These are phyloP conservation scores for Chorisops tibialis DNA, from an alignment of 2,888 invertebrate species.

Conservation along the genomic window DNA sequence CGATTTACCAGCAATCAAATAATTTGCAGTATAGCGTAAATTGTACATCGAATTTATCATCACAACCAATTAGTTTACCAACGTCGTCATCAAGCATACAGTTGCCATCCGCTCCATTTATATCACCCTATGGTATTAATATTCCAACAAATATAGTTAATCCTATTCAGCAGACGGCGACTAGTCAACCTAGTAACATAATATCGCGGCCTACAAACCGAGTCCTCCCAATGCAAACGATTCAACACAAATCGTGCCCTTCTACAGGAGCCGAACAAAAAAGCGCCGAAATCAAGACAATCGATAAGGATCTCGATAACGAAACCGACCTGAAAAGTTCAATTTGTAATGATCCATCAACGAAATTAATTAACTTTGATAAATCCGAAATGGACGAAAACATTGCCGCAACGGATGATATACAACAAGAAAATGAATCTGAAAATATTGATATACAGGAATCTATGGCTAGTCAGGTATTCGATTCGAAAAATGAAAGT, in stretches of 20 bases:
- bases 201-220: conserved; percentile 70
- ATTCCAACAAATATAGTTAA: conserved; percentile 71
- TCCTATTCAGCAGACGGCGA: conserved; percentile 60
- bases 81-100: conserved; percentile 53
- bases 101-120: conserved; percentile 57
- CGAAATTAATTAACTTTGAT: neutral
- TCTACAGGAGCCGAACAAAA: conserved; percentile 40
- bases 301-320: conserved; percentile 47
- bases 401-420: neutral
- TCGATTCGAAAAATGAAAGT: neutral
- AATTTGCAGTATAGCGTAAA: conserved; percentile 19
- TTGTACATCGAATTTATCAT: conserved; percentile 18
- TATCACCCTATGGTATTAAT: conserved; percentile 58
- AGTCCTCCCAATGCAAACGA: conserved; percentile 73
- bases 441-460: neutral
- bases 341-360: neutral
- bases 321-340: conserved; percentile 39
- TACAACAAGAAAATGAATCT: neutral
- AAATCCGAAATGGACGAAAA: neutral
- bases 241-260: conserved; percentile 56
- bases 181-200: conserved; percentile 38
- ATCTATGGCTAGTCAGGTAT: neutral
- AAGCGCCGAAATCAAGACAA: conserved; percentile 42
- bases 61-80: conserved; percentile 26
- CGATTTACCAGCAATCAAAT: conserved; percentile 25